These are phyloP conservation scores for Pseudopodoces humilis DNA, from an alignment of 2,113 vertebrate genomes.

Conservation along the genomic window DNA sequence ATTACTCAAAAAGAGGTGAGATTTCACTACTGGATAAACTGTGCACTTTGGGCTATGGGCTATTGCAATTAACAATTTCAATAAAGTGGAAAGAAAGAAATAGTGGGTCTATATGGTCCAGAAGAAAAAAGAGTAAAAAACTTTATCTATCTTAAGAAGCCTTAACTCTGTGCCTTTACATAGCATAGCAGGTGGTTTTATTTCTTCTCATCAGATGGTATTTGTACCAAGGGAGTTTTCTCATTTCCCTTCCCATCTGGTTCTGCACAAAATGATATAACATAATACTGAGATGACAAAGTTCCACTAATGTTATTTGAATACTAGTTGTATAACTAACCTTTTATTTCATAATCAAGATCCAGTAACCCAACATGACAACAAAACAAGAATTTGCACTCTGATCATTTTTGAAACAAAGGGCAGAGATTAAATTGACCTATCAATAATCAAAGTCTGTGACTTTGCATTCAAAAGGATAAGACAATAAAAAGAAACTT, in stretches of 20 bases:
- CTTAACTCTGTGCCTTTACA: background rate
- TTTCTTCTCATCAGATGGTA: slow-evolving; percentile 42
- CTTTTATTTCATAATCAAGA: background rate
- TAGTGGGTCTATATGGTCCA: background rate
- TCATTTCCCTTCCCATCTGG: slow-evolving; percentile 32
- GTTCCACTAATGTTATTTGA: background rate
- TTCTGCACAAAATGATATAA: background rate
- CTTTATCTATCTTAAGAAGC: background rate
- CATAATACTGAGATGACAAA: slow-evolving; percentile 6
- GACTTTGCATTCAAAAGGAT: background rate
- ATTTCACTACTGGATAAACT: background rate
- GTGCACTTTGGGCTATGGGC: background rate
- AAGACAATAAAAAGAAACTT: background rate
- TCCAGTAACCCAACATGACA: background rate
- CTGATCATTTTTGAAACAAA: background rate
- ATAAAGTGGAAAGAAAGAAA: background rate
- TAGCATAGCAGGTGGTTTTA: slow-evolving; percentile 35
- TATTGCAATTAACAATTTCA: slow-evolving; percentile 6
- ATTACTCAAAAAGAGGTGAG: slow-evolving; percentile 48
- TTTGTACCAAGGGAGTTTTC: slow-evolving; percentile 42
- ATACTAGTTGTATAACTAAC: background rate
- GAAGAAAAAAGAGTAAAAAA: background rate
- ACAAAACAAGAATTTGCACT: background rate
- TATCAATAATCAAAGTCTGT: background rate
- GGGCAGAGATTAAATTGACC: background rate